A percentile compares a stretch with the other conserved stretches of the same genome.
Evolutionary conservation across 2,888 invertebrate genomes (phyloP).

Genomic region (Emmelina monodactyla): DNA sequence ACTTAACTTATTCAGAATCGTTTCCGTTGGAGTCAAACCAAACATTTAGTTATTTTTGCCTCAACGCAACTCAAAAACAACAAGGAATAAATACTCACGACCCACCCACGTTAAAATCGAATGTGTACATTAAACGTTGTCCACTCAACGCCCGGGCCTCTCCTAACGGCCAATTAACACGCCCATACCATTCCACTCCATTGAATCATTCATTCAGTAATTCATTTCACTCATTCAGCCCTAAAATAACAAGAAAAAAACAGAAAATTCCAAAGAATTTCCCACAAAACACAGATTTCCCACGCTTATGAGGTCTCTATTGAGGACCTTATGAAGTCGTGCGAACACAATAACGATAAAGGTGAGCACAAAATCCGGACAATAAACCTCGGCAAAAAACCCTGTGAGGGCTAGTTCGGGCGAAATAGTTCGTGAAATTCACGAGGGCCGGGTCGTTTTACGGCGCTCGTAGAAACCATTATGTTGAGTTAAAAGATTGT

Average conservation of each 20-base stretch:
- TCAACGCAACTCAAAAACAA: too few species aligned
- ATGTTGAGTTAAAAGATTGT: constrained; percentile 63
- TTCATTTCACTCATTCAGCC: constrained; percentile 3
- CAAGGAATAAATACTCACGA: too few species aligned
- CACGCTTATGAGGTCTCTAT: constrained; percentile 65
- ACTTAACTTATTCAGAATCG: too few species aligned
- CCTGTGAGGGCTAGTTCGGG: constrained; percentile 57
- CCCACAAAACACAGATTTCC: constrained; percentile 39
- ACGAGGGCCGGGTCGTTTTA: constrained; percentile 60
- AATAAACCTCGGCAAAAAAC: constrained; percentile 63
- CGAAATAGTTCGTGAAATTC: constrained; percentile 65
- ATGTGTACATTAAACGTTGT: constrained; percentile 16
- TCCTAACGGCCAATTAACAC: constrained; percentile 54
- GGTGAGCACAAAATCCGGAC: constrained; percentile 64
- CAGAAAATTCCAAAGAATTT: too few species aligned
- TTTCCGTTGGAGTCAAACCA: too few species aligned
- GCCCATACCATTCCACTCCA: constrained; percentile 49
- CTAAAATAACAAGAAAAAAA: background rate
- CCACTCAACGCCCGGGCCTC: constrained; percentile 32
- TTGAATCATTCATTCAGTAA: constrained; percentile 26
- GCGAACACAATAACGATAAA: constrained; percentile 65
- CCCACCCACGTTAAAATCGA: background rate
- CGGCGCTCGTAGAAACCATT: constrained; percentile 64
- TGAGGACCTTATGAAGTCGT: constrained; percentile 59
- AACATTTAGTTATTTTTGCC: too few species aligned